These are phyloP conservation scores for Phymatocera aterrima DNA, from an alignment of 2,888 invertebrate genomes.

Conservation along the genomic window DNA sequence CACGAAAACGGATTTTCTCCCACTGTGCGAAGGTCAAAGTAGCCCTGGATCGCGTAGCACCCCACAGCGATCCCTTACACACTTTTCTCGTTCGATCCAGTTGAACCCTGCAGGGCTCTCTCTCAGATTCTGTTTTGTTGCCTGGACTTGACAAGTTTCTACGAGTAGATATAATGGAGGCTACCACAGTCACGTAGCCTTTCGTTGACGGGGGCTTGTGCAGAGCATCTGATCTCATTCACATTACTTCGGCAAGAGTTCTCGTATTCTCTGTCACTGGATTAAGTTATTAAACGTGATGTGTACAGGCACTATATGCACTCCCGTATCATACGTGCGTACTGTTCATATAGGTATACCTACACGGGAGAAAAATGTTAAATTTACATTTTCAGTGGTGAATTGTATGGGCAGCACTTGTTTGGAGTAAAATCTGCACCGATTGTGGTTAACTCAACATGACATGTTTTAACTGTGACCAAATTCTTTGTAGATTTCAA, in stretches of 20 bases:
- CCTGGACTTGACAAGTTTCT: conserved; percentile 25
- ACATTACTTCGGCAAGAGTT: neutral
- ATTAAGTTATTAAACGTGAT: neutral
- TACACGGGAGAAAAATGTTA: too few relatives aligned
- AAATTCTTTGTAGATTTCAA: too few relatives aligned
- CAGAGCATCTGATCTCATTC: conserved; percentile 21
- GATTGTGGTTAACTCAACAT: too few relatives aligned
- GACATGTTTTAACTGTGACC: too few relatives aligned
- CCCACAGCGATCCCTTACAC: conserved; percentile 3
- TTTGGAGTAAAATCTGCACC: too few relatives aligned
- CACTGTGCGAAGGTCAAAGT: neutral
- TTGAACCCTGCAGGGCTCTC: conserved; percentile 8
- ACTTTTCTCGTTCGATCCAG: conserved; percentile 15
- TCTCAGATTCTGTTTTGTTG: conserved; percentile 10
- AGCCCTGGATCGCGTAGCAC: neutral
- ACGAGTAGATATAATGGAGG: conserved; percentile 4
- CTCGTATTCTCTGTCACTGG: conserved; percentile 5
- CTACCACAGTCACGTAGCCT: conserved; percentile 24
- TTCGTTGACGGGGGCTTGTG: conserved; percentile 13
- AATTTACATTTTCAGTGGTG: too few relatives aligned
- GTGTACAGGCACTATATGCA: neutral
- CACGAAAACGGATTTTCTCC: too few relatives aligned
- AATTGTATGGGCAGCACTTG: too few relatives aligned
- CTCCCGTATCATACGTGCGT: neutral
- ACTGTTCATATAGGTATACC: neutral